These are phyloP conservation scores for Argyresthia goedartella DNA, from an alignment of 2,888 invertebrate genomes.

Conservation along the genomic window DNA sequence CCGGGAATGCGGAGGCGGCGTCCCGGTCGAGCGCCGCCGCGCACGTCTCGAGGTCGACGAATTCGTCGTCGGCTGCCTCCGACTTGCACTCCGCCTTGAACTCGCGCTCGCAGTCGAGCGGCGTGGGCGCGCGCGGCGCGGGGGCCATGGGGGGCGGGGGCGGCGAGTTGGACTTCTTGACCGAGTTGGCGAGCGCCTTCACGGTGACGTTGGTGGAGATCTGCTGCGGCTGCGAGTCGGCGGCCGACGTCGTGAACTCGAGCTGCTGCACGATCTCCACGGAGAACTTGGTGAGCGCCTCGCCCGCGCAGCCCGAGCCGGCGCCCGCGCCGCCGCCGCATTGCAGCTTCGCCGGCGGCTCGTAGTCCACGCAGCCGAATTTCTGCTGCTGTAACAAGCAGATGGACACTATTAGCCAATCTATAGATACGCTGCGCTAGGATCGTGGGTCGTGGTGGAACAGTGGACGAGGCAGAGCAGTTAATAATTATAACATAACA, in stretches of 20 bases:
- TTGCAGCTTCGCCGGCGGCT: constrained; percentile 82
- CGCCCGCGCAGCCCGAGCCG: too few species aligned
- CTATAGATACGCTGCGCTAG: too few species aligned
- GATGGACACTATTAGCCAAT: too few species aligned
- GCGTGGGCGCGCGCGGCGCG: constrained; percentile 81
- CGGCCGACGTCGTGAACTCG: constrained; percentile 89
- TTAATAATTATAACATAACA: too few species aligned
- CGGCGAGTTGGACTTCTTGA: constrained; percentile 54
- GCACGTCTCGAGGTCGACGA: constrained; percentile 87
- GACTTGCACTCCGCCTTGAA: constrained; percentile 84
- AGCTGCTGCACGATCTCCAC: constrained; percentile 94
- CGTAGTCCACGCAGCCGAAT: constrained; percentile 79
- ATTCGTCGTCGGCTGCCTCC: constrained; percentile 84
- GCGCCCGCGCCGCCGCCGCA: constrained; percentile 53
- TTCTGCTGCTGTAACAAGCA: constrained; percentile 84
- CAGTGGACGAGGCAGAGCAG: too few species aligned
- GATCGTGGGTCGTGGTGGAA: too few species aligned
- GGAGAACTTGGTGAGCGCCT: constrained; percentile 81
- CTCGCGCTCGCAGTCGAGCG: constrained; percentile 86
- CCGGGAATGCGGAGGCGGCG: constrained; percentile 81
- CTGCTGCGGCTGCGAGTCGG: constrained; percentile 89
- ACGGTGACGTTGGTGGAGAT: constrained; percentile 94
- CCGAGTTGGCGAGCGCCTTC: constrained; percentile 72
- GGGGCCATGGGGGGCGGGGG: too few species aligned
- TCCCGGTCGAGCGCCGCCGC: constrained; percentile 90